Base-by-base conservation (phyloP, 2,888 invertebrate genomes). In the Tuta absoluta region DNA sequence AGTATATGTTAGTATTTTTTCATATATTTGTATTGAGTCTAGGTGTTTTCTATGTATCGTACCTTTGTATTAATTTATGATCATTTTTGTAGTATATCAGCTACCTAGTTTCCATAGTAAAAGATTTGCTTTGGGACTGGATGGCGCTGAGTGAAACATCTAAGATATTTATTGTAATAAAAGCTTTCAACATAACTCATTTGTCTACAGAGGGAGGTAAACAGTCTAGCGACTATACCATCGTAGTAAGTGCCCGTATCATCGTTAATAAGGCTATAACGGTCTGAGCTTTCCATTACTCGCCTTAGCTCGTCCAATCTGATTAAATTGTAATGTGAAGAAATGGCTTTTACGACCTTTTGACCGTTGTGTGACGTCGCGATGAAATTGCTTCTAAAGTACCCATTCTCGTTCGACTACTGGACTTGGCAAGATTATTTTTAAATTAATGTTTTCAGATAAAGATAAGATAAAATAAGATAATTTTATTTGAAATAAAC, bases 201-300 rank as follows among this genome's bases (percentile, higher is more conserved):
- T 3, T 14, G 14, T 23, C 21, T 11, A 21, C 11, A 51, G 11
- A 0, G 10, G 24, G 24, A 53, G n/a, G 56, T 28, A 17, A 56
- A 24, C 56, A 24, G 19, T 56, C 56, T 17, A 8, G 17, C 1
- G 56, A 56, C 33, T 56, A 56, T 33, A 33, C 56, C 19, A 56
- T 56, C 56, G 33, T 17, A 24, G 56, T 33, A 56, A 56, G 56
- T 56, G 56, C 56, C 56, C 56, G 58, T 57, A 58, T 63, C 63
- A 48, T 53, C 37, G 23, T 49, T 63, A 63, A 63, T 63, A 63
- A 51, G 51, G 49, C 59, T 63, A 49, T 56, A 58, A 57, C 45
- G 33, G 33, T 58, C 59, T 60, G 21, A 53, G 53, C 53, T 45
- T 41, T 64, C 64, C 64, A 64, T 64, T 61, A 60, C 60, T 11